Conservation (phyloP, 2,113 vertebrate genomes). For the Trichechus manatus region DNA sequence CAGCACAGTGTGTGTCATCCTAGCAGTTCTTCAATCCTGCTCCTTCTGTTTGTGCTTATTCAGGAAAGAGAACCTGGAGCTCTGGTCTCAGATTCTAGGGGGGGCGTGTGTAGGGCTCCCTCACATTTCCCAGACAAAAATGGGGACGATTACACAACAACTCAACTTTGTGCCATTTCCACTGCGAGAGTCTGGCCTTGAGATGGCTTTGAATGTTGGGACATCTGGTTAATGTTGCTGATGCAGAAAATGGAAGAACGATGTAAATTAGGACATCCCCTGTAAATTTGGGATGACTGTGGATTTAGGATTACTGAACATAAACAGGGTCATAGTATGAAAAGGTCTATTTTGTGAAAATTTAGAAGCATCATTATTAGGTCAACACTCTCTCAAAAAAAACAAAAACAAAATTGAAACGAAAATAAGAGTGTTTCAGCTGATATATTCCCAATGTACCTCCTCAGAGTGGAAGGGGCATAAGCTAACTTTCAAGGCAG, state of each 20-base stretch:
- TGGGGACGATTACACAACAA: too few species aligned
- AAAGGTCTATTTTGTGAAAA: neutral
- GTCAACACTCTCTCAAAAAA: neutral
- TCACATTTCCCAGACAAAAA: neutral
- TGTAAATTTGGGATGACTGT: neutral
- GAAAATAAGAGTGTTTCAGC: neutral
- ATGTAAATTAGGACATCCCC: neutral
- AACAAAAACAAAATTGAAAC: neutral
- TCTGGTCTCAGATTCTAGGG: neutral
- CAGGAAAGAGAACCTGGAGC: neutral
- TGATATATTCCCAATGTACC: neutral
- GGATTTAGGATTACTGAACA: neutral
- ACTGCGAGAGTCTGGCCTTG: neutral
- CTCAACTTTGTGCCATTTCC: neutral
- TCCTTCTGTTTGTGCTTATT: too few species aligned
- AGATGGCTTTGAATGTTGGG: neutral
- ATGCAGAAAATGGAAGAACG: neutral
- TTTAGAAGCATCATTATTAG: neutral
- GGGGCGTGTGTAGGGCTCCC: neutral
- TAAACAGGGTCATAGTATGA: neutral
- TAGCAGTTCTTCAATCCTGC: neutral
- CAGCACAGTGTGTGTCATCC: rapidly evolving
- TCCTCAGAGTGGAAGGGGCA: neutral
- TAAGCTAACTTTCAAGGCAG: neutral
- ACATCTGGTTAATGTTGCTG: neutral